Percentiles rank a stretch among this genome's conserved stretches.
Evolutionary conservation across 2,888 invertebrate genomes (phyloP).

Genomic region (Scaptomyza reducta): DNA sequence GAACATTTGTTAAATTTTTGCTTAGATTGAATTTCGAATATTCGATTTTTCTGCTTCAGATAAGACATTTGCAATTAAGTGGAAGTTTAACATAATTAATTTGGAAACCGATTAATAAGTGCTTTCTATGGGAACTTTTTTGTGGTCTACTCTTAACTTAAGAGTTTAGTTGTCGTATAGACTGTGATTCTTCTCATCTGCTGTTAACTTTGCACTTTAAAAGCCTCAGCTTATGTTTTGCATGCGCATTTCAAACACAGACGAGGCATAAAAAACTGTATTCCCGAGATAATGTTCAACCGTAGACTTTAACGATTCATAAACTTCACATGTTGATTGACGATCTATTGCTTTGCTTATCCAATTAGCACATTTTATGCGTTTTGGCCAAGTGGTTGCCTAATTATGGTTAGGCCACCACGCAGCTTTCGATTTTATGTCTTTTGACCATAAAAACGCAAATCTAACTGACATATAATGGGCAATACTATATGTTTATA

Average conservation of each 20-base stretch:
- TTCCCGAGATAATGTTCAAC: too few species aligned
- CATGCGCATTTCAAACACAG: too few species aligned
- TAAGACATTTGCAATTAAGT: slow-evolving; percentile 69
- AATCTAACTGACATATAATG: slow-evolving; percentile 43
- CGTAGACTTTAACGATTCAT: slow-evolving; percentile 47
- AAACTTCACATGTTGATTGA: slow-evolving; percentile 63
- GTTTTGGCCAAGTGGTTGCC: slow-evolving; percentile 54
- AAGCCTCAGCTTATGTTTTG: too few species aligned
- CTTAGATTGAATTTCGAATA: slow-evolving; percentile 33
- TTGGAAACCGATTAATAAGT: slow-evolving; percentile 42
- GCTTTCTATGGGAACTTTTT: slow-evolving; percentile 47
- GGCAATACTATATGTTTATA: slow-evolving; percentile 22
- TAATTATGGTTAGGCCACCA: slow-evolving; percentile 55
- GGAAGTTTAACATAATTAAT: slow-evolving; percentile 71
- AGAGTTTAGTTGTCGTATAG: neutral
- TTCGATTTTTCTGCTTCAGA: slow-evolving; percentile 49
- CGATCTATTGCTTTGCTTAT: slow-evolving; percentile 70
- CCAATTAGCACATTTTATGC: slow-evolving; percentile 80
- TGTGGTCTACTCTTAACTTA: neutral
- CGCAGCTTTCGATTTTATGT: slow-evolving; percentile 65
- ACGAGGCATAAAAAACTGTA: too few species aligned
- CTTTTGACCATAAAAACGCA: slow-evolving; percentile 63
- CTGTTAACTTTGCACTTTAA: neutral
- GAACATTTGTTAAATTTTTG: slow-evolving; percentile 71
- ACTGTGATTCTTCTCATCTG: neutral